Conservation (phyloP, 64 coral and sea anemone species). For the Pocillopora damicornis region DNA sequence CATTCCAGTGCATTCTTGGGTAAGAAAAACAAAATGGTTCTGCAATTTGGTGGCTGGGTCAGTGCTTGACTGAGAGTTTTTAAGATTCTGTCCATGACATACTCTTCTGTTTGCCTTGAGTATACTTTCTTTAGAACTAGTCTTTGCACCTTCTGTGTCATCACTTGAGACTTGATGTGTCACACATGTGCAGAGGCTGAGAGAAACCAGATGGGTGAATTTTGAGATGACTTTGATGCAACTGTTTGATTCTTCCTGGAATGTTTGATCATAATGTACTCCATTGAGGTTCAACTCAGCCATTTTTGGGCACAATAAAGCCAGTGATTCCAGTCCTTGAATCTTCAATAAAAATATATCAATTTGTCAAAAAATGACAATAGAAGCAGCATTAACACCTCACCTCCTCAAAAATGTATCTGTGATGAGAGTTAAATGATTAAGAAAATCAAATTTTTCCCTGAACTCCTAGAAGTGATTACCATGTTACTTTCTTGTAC, state of each 20-base stretch:
- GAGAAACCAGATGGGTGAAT: slow-evolving; percentile 18
- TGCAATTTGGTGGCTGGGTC: background rate
- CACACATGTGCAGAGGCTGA: slow-evolving; percentile 1
- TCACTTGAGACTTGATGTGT: background rate
- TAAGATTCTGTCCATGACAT: background rate
- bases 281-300: slow-evolving; percentile 17
- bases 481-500: no score
- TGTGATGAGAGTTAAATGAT: no score
- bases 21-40: background rate
- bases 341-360: background rate
- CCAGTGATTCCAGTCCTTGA: slow-evolving; percentile 19
- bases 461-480: no score
- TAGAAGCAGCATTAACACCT: background rate
- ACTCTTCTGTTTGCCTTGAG: background rate
- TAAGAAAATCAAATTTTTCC: no score
- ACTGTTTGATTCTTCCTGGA: background rate
- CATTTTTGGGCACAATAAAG: slow-evolving; percentile 16
- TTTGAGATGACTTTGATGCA: slow-evolving; percentile 10
- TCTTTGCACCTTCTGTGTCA: background rate
- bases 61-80: background rate
- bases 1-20: slow-evolving; percentile 9
- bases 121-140: background rate
- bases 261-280: background rate
- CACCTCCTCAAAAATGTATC: no score
- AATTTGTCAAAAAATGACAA: background rate